A percentile compares a stretch with the other conserved stretches of the same genome.
These are phyloP conservation scores for Acleris literana DNA, from an alignment of 2,888 invertebrate genomes.

Conservation along the genomic window DNA sequence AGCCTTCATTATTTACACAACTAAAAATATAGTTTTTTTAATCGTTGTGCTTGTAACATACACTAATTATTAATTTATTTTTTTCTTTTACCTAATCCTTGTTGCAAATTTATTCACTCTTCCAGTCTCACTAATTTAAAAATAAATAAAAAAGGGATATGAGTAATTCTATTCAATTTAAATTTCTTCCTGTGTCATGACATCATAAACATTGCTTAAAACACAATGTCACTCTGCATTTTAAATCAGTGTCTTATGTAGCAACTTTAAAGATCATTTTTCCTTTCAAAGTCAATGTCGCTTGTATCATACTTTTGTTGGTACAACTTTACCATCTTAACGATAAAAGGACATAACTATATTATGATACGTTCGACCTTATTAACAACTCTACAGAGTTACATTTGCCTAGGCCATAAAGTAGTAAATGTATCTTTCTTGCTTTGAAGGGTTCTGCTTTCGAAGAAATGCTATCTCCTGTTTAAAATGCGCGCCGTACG, in stretches of 20 bases:
- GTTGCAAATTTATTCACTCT: too few species aligned
- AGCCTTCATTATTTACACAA: too few species aligned
- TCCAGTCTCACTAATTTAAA: background rate
- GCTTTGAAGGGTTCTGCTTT: background rate
- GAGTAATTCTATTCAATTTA: constrained; percentile 31
- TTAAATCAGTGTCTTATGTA: background rate
- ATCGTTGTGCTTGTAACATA: too few species aligned
- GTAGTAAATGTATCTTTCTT: too few species aligned
- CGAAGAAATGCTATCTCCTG: constrained; percentile 38
- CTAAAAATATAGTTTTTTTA: too few species aligned
- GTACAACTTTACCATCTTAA: too few species aligned
- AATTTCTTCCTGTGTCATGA: constrained; percentile 32
- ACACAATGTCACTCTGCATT: background rate
- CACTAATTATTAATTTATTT: too few species aligned
- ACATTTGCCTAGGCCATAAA: too few species aligned
- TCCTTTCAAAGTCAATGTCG: constrained; percentile 51
- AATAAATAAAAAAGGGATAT: constrained; percentile 7
- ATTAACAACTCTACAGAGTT: too few species aligned
- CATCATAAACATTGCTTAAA: constrained; percentile 11
- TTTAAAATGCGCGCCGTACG: constrained; percentile 33
- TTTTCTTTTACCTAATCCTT: too few species aligned
- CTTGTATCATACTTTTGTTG: constrained; percentile 15
- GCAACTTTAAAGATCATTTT: constrained; percentile 7
- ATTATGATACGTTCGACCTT: too few species aligned
- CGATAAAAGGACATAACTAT: too few species aligned